These are phyloP conservation scores for Ochropleura plecta DNA, from an alignment of 2,888 invertebrate species.

Conservation along the genomic window DNA sequence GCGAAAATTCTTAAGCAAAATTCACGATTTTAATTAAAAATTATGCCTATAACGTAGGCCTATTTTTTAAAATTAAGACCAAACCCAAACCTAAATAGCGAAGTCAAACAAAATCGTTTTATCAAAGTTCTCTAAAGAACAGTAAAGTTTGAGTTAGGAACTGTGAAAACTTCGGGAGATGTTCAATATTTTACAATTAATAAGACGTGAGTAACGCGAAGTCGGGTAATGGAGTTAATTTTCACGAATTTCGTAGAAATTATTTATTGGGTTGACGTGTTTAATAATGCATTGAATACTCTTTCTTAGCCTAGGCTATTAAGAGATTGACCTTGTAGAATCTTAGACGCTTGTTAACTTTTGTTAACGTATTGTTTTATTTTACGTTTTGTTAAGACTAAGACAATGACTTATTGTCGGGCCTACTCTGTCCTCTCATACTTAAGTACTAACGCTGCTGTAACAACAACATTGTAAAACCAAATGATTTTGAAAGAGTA, in stretches of 20 bases:
- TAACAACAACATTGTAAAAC: too few relatives aligned
- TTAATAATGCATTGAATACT: background rate
- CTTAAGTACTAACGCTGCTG: too few relatives aligned
- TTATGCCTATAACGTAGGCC: background rate
- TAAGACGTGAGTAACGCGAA: slow-evolving; percentile 55
- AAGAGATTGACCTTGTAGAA: too few relatives aligned
- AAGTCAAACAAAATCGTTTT: slow-evolving; percentile 59
- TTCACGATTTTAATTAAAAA: background rate
- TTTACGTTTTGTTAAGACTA: too few relatives aligned
- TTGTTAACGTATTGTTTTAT: too few relatives aligned
- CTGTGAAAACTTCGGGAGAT: slow-evolving; percentile 47
- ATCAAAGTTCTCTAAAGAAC: slow-evolving; percentile 55
- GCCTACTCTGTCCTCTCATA: too few relatives aligned
- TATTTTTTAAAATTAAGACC: slow-evolving; percentile 22
- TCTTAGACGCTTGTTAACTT: too few relatives aligned
- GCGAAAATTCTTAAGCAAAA: background rate
- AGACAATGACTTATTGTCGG: too few relatives aligned
- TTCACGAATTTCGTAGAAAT: slow-evolving; percentile 23
- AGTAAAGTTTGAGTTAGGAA: slow-evolving; percentile 49
- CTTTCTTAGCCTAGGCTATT: background rate
- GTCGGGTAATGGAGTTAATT: slow-evolving; percentile 41
- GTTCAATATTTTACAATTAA: slow-evolving; percentile 60
- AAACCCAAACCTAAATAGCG: slow-evolving; percentile 29
- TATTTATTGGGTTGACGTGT: slow-evolving; percentile 13
- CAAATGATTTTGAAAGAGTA: too few relatives aligned